Base-by-base conservation (phyloP, 2,113 vertebrate species). In the Atherinomorus stipes region DNA sequence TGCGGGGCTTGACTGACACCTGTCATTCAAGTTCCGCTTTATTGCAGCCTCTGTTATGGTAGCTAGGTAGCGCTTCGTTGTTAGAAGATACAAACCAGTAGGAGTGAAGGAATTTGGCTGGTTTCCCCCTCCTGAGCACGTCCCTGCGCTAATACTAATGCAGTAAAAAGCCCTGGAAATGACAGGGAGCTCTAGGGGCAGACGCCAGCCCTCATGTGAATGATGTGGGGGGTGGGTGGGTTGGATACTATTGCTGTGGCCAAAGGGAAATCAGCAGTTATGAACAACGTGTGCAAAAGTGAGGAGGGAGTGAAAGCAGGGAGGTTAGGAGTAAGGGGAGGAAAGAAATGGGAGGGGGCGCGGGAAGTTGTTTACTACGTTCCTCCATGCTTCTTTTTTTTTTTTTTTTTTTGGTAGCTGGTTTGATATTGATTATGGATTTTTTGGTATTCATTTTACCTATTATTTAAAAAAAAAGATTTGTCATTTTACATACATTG, bases 251-350 rank as follows among this genome's bases (percentile, higher is more conserved):
- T 84, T 83, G 84, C 86, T 71, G 58, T 90, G 86, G 90, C 85
- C 87, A 87, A 88, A 81, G 90, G 90, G 91, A 91, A 92, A 92
- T 91, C 84, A 84, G 88, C 89, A 91, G 91, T 93, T 91, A 91
- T 91, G 89, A 92, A 91, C 89, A 92, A 86, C 91, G 90, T 93
- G 92, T 91, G 91, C 93, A 90, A 89, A 92, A 92, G 88, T 88
- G 72, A 87, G 84, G 76, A 88, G 89, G 90, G 84, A 90, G 85
- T 73, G 74, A 83, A 72, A 66, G 63, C 67, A 74, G 85, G 44
- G 74, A 77, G 85, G 45, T 67, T 78, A 85, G 70, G 75, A 77
- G 78, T 64, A 61, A 80, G 67, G 74, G 83, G 76, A 64, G 84
- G 80, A 73, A 85, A 80, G 81, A 76, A 80, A 75, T 82, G 82